Percentiles rank a stretch among this genome's conserved stretches.
Conservation (phyloP, 1,140 invertebrate genomes). For the Zophobas atratus region DNA sequence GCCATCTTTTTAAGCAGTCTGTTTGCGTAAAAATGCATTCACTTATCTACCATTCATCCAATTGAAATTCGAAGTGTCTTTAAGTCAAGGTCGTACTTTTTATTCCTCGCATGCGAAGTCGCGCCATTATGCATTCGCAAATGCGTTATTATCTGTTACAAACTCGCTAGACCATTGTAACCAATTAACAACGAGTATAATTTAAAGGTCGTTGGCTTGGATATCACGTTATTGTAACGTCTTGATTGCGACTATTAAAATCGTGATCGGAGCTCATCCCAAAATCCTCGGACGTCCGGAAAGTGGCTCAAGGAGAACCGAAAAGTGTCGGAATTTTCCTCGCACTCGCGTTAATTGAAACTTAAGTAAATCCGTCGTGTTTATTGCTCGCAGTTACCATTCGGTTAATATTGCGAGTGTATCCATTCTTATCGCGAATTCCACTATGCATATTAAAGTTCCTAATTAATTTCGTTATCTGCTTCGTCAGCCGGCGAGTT, state of each 20-base stretch:
- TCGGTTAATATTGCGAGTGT: not conserved
- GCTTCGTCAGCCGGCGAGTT: not conserved
- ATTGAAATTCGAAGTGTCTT: not conserved
- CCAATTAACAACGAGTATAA: slow-evolving; percentile 28
- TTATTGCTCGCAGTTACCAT: slow-evolving; percentile 13
- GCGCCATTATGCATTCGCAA: slow-evolving; percentile 14
- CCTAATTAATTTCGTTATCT: slow-evolving; percentile 12
- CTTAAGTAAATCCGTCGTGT: slow-evolving; percentile 20
- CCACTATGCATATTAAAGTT: slow-evolving; percentile 4
- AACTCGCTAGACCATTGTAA: slow-evolving; percentile 40
- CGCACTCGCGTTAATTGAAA: slow-evolving; percentile 19
- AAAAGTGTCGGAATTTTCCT: slow-evolving; percentile 2
- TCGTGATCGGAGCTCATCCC: too few species aligned
- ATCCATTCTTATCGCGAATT: slow-evolving; percentile 27
- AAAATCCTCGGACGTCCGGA: too few species aligned
- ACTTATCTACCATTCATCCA: not conserved
- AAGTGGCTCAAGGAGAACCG: too few species aligned
- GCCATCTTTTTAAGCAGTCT: not conserved
- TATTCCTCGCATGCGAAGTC: slow-evolving; percentile 22
- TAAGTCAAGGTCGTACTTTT: slow-evolving; percentile 15
- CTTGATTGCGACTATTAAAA: not conserved
- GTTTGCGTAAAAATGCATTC: not conserved
- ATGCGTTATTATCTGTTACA: slow-evolving; percentile 35
- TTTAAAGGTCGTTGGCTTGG: slow-evolving; percentile 27
- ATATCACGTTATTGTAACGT: not conserved